Base-by-base conservation (phyloP, 2,888 invertebrate genomes). In the Tyria jacobaeae region DNA sequence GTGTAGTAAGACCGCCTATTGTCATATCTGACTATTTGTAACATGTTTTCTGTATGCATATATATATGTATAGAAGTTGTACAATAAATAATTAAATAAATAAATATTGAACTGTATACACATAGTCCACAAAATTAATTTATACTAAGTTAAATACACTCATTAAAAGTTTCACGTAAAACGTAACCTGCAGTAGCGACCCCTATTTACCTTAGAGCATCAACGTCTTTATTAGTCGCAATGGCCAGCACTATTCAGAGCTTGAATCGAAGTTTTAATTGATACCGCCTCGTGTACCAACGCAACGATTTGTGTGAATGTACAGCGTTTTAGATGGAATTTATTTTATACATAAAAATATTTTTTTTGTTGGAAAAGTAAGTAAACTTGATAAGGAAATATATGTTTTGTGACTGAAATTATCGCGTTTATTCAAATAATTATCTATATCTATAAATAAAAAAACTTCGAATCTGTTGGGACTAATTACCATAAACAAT, bases 231-330 rank as follows among this genome's bases (percentile, higher is more conserved):
- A 60, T 53, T 17, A 57, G 51, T 49, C 44, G 54, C 70, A 64
- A 74, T 73, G 64, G 66, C 68, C 67, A 69, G 60, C 69, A 64
- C 76, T 76, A 78, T 80, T 80, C 82, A 78, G 66, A 60, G 70
- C 66, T 75, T 72, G 78, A 80, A 80, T 80, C 78, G 75, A 76
- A 71, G 66, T 80, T 82, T 84, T 85, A 85, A 85, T 85, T 85
- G 84, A 83, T 78, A 80, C 76, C 71, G 66, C 67, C 75, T 73
- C 68, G 73, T 66, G 63, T 76, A 73, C 79, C 77, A 76, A 76
- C 77, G 76, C 77, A 76, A 76, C 77, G 76, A 79, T 66, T 61
- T 52, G 31, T 34, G 41, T 51, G 44, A 57, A 57, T 54, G 57
- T 60, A 68, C 62, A 57, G 1, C 66, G 54, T 64, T 74, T 49